Base-by-base conservation (phyloP, 2,888 invertebrate species). In the Drosophila diplacantha region DNA sequence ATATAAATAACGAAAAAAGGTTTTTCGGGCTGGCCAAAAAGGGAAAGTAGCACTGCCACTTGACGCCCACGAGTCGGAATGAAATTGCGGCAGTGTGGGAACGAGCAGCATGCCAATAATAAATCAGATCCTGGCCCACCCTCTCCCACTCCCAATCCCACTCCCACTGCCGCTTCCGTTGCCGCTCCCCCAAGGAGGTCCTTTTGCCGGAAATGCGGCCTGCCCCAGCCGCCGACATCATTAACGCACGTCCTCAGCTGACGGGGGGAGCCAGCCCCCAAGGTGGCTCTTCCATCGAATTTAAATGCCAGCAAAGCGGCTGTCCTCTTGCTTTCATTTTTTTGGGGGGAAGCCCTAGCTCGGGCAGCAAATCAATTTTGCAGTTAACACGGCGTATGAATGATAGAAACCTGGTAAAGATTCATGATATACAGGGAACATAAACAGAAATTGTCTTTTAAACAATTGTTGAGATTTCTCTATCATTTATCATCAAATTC, bases 1-100 rank as follows among this genome's bases (percentile, higher is more conserved):
- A 74, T 69, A 67, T 64, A 70, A 69, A 69, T 64, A 64, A 68
- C 34, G 61, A 46, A 43, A 60, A 62, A 61, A 61, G 63, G 67
- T 67, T 77, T 38, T 47, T 39, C 14, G 49, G 55, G 14, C 55
- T 34, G 32, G 53, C 64, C 59, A 68, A 67, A 67, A 73, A 63
- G 61, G 54, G 47, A 64, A 66, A 69, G 55, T 74, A 62, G 51
- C 71, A 56, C 54, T 66, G 69, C 60, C 39, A 58, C 64, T 55
- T 64, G 61, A 69, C 59, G 67, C 63, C 63, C 56, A 37, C 59
- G 61, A 43, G 39, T 52, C 59, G 49, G 44, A 71, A 56, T 62
- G 54, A 69, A 68, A 72, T 61, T 58, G 44, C 58, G 37, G 60
- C 60, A 62, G 63, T 61, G 47, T 56, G 57, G 58, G 47, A 57